Base-by-base conservation (phyloP, 1,140 invertebrate genomes). In the Pygmarrhopalites habei region DNA sequence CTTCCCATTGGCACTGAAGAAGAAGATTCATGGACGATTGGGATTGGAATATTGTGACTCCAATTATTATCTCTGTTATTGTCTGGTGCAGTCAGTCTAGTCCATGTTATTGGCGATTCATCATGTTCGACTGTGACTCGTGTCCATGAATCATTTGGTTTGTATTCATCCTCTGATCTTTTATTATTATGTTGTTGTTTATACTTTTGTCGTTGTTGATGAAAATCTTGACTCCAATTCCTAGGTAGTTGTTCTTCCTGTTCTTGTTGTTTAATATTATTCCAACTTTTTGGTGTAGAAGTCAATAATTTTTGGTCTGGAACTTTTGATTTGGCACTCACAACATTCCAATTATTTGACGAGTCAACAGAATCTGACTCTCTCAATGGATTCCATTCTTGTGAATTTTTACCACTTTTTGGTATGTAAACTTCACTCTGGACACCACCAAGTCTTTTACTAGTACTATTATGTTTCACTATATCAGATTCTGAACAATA, bases 401-500 rank as follows among this genome's bases (percentile, higher is more conserved):
- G 44, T 12, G 44, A 47, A 5, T 7, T 7, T 10, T n/a, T 5
- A 5, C n/a, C 44, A 47, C n/a, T 5, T 47, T 7, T n/a, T 5
- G 5, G 23, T 5, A 5, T 5, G 4, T n/a, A 10, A 47, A 21
- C n/a, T 12, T 25, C 44, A 47, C 44, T 19, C 7, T 25, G n/a
- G 12, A 12, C 12, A 25, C 51, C 51, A 17, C 51, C 51, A 5
- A 53, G 28, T 30, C 28, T 53, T 25, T 53, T 7, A 10, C 51
- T 12, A 14, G 12, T 26, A n/a, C n/a, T n/a, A n/a, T n/a, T n/a
- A n/a, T n/a, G n/a, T 17, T 53, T 30, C 23, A 56, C 26, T 19
- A 56, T 56, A 14, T 56, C 53, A 56, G n/a, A 28, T 39, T 56
- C 7, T 3, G 53, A 4, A 28, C 53, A 56, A 32, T 56, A 56